Percentiles rank a stretch among this genome's conserved stretches.
Conservation (phyloP, 2,797 vertebrate genomes). For the Botia kubotai region DNA sequence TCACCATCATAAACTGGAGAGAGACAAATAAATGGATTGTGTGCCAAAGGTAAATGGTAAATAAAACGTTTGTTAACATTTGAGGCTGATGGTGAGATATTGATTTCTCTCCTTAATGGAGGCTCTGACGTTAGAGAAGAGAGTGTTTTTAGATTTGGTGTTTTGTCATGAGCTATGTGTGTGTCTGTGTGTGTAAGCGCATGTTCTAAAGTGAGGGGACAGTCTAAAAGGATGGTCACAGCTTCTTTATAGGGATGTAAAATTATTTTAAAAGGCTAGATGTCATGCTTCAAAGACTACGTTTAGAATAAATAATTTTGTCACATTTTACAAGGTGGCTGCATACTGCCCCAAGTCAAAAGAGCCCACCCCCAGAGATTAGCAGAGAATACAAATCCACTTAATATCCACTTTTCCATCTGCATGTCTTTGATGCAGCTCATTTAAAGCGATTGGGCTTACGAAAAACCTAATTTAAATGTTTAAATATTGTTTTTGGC, state of each 20-base stretch:
- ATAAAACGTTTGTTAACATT: slow-evolving; percentile 64
- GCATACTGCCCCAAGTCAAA: too few relatives aligned
- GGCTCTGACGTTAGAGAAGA: slow-evolving; percentile 47
- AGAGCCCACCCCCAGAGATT: slow-evolving; percentile 25
- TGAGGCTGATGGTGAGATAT: slow-evolving; percentile 61
- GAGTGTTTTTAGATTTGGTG: slow-evolving; percentile 56
- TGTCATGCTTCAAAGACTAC: not conserved
- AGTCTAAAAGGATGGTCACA: not conserved
- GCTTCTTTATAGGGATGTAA: not conserved
- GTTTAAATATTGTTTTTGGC: slow-evolving; percentile 72
- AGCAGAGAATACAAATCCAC: slow-evolving; percentile 68
- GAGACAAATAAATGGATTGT: slow-evolving; percentile 55
- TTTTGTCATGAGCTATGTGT: not conserved
- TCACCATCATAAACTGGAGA: slow-evolving; percentile 61
- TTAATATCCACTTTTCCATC: slow-evolving; percentile 71
- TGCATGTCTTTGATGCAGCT: slow-evolving; percentile 60
- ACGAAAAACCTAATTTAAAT: slow-evolving; percentile 69
- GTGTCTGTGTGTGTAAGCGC: not conserved
- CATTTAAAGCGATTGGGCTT: slow-evolving; percentile 56
- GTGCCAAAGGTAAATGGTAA: slow-evolving; percentile 58
- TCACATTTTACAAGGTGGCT: too few relatives aligned
- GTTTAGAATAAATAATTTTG: too few relatives aligned
- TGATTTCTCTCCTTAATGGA: slow-evolving; percentile 63
- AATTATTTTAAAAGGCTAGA: not conserved
- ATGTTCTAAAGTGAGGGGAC: slow-evolving; percentile 9